Evolutionary conservation across 2,113 vertebrate species (phyloP).

Genomic region (Chloroceryle aenea): DNA sequence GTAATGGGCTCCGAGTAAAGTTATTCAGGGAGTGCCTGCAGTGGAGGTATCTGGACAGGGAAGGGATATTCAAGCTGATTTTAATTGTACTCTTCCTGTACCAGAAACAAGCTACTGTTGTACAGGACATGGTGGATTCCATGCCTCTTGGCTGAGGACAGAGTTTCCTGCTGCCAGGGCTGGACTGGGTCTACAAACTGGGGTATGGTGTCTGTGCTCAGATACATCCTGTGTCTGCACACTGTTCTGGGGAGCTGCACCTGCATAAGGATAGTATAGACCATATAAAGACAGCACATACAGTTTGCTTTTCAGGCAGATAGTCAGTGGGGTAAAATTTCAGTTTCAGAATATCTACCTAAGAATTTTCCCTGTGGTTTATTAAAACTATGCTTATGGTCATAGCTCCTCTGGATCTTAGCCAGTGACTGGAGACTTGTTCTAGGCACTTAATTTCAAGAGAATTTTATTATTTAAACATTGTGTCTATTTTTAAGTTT

Average conservation of each 20-base stretch:
- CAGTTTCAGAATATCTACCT: neutral
- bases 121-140: fast-evolving
- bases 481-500: conserved; percentile 22
- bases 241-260: neutral
- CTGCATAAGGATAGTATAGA: neutral
- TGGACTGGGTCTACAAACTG: neutral
- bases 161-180: neutral
- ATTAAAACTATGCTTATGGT: neutral
- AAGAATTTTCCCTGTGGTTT: neutral
- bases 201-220: neutral
- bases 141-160: neutral
- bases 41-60: neutral
- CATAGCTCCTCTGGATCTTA: neutral
- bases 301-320: neutral
- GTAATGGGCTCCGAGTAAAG: neutral
- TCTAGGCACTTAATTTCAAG: neutral
- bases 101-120: neutral
- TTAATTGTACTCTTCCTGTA: neutral
- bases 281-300: fast-evolving
- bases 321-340: neutral
- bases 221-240: fast-evolving
- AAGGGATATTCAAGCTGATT: neutral
- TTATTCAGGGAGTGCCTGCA: neutral
- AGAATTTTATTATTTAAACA: conserved; percentile 9
- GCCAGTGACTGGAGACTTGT: neutral